These are phyloP conservation scores for Intellagama lesueurii DNA, from an alignment of 2,797 vertebrate species.

Conservation along the genomic window DNA sequence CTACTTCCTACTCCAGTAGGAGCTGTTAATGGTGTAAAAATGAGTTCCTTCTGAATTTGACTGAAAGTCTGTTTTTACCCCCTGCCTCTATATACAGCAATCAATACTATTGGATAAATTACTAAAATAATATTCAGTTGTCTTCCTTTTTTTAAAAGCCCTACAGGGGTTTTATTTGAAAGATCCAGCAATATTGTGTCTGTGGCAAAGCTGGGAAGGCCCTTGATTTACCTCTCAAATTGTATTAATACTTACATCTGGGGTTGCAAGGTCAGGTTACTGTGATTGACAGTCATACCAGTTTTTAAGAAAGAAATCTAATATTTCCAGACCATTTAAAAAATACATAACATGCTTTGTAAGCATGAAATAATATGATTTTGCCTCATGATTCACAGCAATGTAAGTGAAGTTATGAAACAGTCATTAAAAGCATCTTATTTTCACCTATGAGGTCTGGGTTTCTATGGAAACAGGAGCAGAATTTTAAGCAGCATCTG, in stretches of 20 bases:
- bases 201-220: not conserved
- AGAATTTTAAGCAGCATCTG: conserved; percentile 39
- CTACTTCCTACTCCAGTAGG: no score
- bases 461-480: conserved; percentile 73
- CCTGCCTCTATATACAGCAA: not conserved
- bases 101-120: conserved; percentile 3
- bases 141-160: conserved; percentile 15
- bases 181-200: not conserved
- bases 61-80: not conserved
- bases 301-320: conserved; percentile 17
- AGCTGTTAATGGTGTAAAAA: not conserved
- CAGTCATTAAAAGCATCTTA: conserved; percentile 49
- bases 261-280: conserved; percentile 35
- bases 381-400: not conserved
- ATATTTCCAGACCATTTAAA: conserved; percentile 23
- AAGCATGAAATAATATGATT: conserved; percentile 45
- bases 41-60: not conserved
- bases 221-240: conserved; percentile 42
- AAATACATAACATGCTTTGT: not conserved
- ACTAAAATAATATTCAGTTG: not conserved
- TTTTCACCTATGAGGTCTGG: conserved; percentile 25
- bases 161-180: conserved; percentile 14
- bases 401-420: conserved; percentile 49
- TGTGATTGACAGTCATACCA: conserved; percentile 19
- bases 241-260: conserved; percentile 34